Evolutionary conservation across 2,888 invertebrate genomes (phyloP), one percentile per base, ranked within the genome.

Genomic region (Slavum lentiscoides): DNA sequence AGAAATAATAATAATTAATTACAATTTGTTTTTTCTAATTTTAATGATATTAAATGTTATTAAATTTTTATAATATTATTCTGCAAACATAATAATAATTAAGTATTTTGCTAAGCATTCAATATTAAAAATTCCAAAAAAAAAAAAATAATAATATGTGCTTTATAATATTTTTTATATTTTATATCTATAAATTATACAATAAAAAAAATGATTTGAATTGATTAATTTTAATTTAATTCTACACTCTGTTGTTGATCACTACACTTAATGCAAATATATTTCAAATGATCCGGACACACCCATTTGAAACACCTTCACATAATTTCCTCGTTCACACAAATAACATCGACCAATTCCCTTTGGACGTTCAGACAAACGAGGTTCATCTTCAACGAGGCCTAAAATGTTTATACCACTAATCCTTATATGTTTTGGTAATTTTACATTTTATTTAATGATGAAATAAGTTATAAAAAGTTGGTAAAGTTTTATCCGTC

Each of bases 51-150:
- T 49, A 43, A 67, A 67, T 67, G n/a, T 67, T n/a, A 67, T 67
- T 67, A 67, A 43, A 43, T 67, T 19, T 67, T 39, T 43, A 67
- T 66, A 39, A 66, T 66, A 39, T 66, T 66, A 17, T 19, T 66
- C 39, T 39, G 17, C 66, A 39, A 66, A 67, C 21, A 66, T 39
- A 66, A 49, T 49, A 67, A 49, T n/a, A 67, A 1, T n/a, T 67
- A n/a, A 67, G 49, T 21, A 49, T 43, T 67, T 67, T 37, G 37
- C n/a, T 19, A 19, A 66, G 3, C 66, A n/a, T 19, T 66, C 66
- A 66, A 66, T 66, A 39, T 66, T 66, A 66, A 66, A 66, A 66
- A 66, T 66, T n/a, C 59, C 68, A 69, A 69, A 69, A 68, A 68
- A 37, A 64, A 11, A 15, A 11, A 9, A 53, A 1, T 4, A 15